phyloP scores from a whole-genome alignment of 1,140 invertebrate species.

The Chymomyza costata region DNA sequence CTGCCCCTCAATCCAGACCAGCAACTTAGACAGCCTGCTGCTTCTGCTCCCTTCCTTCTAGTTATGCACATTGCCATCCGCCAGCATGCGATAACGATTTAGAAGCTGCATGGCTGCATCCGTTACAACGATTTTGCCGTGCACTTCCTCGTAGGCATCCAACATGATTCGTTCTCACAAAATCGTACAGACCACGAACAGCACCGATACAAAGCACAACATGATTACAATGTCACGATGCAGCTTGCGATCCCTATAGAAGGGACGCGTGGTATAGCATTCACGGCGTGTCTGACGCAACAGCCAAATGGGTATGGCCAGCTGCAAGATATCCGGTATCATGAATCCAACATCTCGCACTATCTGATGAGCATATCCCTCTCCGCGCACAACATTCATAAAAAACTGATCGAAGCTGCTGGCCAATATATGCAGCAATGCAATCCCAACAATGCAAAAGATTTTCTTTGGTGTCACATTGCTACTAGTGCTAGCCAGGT shows the following conservation, averaged over 20 bases:
- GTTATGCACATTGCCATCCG: constrained; percentile 55
- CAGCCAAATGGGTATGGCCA: constrained; percentile 79
- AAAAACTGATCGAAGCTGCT: constrained; percentile 86
- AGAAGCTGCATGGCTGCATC: constrained; percentile 51
- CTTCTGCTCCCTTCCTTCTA: constrained; percentile 10
- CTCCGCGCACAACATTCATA: constrained; percentile 82
- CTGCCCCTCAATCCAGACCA: constrained; percentile 19
- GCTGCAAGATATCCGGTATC: constrained; percentile 84
- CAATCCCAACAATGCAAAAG: constrained; percentile 81
- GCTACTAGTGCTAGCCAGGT: constrained; percentile 79
- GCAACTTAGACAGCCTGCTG: constrained; percentile 2
- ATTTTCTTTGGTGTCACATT: constrained; percentile 80
- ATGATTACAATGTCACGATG: constrained; percentile 71
- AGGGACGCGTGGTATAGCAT: constrained; percentile 60
- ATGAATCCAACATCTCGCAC: constrained; percentile 84
- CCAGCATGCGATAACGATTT: constrained; percentile 61
- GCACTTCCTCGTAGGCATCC: constrained; percentile 51
- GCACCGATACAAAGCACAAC: constrained; percentile 65
- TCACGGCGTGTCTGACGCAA: constrained; percentile 61
- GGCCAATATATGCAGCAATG: constrained; percentile 83
- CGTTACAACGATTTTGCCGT: constrained; percentile 53
- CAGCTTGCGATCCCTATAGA: constrained; percentile 64
- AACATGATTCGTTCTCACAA: constrained; percentile 70
- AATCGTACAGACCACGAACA: constrained; percentile 71
- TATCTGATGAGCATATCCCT: constrained; percentile 83